Conservation (phyloP, 1,140 invertebrate genomes). For the Polypedilum pembai region DNA sequence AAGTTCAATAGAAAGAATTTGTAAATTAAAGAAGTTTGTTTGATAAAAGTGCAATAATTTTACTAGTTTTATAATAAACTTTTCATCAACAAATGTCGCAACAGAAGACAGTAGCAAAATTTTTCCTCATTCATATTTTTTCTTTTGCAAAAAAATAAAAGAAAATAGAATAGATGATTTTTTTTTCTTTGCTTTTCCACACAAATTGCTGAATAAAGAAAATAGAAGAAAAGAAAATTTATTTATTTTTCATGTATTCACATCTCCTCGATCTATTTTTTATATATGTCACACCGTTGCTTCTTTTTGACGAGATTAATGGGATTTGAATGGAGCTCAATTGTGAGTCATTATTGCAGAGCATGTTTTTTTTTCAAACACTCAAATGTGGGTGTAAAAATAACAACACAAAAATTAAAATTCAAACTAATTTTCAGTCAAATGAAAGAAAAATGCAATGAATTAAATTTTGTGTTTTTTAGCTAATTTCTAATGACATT, state of each 20-base stretch:
- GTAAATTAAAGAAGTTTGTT: no score
- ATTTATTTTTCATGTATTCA: background rate
- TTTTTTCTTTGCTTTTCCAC: no score
- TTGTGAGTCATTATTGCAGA: background rate
- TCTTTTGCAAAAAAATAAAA: no score
- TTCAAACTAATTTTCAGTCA: conserved; percentile 6
- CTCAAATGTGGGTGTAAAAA: background rate
- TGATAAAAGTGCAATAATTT: no score
- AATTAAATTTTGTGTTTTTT: background rate
- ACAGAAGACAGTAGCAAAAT: no score
- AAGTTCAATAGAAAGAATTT: no score
- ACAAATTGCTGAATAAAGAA: no score
- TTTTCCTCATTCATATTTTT: no score
- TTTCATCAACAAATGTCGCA: no score
- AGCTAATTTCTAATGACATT: conserved; percentile 12
- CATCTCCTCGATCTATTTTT: background rate
- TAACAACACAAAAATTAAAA: background rate
- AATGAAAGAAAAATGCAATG: background rate
- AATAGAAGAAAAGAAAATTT: no score
- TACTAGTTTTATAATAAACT: no score
- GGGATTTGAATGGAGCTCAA: conserved; percentile 10
- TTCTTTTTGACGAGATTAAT: background rate
- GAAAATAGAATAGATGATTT: no score
- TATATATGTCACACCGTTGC: background rate
- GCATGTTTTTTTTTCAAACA: background rate